Evolutionary conservation across 1,140 invertebrate species (phyloP).

Genomic region (Littorina saxatilis): DNA sequence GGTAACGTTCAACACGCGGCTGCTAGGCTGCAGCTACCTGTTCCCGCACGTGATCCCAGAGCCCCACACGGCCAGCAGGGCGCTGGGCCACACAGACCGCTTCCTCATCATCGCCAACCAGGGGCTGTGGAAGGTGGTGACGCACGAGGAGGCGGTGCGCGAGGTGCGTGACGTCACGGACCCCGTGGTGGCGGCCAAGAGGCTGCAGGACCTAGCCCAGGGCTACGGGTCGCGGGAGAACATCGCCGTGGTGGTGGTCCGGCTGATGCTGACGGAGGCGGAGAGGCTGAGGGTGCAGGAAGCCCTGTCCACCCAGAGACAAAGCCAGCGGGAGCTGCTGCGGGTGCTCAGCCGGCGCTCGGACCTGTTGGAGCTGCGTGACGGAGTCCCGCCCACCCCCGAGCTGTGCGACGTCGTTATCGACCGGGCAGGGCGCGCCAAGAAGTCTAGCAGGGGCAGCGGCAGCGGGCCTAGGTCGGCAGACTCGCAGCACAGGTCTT

Average conservation of each 20-base stretch:
- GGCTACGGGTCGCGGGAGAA: constrained; percentile 74
- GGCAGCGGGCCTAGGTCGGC: constrained; percentile 15
- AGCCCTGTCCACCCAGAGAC: constrained; percentile 56
- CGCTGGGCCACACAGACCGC: constrained; percentile 68
- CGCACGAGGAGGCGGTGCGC: constrained; percentile 71
- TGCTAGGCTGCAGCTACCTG: constrained; percentile 73
- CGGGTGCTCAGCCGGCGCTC: constrained; percentile 54
- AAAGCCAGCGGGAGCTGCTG: constrained; percentile 60
- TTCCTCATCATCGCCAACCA: constrained; percentile 74
- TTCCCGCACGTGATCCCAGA: constrained; percentile 73
- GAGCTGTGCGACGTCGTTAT: constrained; percentile 63
- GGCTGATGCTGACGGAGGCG: constrained; percentile 57
- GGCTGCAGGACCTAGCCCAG: constrained; percentile 74
- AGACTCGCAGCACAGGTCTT: neutral
- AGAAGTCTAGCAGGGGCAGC: constrained; percentile 47
- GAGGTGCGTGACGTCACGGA: constrained; percentile 70
- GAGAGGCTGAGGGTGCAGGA: constrained; percentile 59
- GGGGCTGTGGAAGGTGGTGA: constrained; percentile 72
- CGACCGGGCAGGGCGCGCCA: constrained; percentile 57
- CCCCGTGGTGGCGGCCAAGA: constrained; percentile 74
- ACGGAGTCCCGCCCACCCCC: constrained; percentile 48
- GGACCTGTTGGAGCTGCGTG: constrained; percentile 54
- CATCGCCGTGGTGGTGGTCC: constrained; percentile 71
- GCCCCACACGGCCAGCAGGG: constrained; percentile 63
- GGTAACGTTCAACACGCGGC: constrained; percentile 66